Percentiles rank a stretch among this genome's conserved stretches.
phyloP scores from a whole-genome alignment of 2,113 vertebrate species.

The Ochotona princeps region DNA sequence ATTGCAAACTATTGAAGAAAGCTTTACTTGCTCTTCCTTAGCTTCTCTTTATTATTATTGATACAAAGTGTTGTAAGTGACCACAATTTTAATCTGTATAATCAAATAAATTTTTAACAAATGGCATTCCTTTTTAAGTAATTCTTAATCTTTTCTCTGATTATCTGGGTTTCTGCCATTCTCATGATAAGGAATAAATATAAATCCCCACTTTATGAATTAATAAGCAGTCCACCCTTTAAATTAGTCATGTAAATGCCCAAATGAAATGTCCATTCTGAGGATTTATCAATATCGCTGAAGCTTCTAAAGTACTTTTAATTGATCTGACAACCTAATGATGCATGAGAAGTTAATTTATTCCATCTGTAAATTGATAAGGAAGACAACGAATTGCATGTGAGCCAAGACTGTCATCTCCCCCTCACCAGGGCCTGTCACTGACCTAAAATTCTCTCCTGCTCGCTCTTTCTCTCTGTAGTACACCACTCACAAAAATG shows the following conservation, averaged over 20 bases:
- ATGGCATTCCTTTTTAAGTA: slow-evolving; percentile 55
- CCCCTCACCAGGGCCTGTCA: background rate
- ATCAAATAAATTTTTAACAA: slow-evolving; percentile 50
- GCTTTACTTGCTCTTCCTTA: slow-evolving; percentile 47
- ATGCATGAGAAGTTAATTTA: background rate
- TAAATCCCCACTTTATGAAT: slow-evolving; percentile 46
- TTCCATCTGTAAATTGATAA: background rate
- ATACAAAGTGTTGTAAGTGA: slow-evolving; percentile 52
- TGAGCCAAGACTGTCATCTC: background rate
- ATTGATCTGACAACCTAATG: slow-evolving; percentile 12
- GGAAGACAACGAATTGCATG: background rate
- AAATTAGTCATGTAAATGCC: slow-evolving; percentile 32
- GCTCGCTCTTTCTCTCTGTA: too few relatives aligned
- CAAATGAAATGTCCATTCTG: slow-evolving; percentile 16
- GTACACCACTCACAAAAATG: slow-evolving; percentile 1
- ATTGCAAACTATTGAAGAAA: slow-evolving; percentile 54
- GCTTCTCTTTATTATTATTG: slow-evolving; percentile 8
- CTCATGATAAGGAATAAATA: slow-evolving; percentile 51
- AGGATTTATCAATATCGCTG: background rate
- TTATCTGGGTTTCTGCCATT: slow-evolving; percentile 38
- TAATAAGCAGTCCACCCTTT: slow-evolving; percentile 29
- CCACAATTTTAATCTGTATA: slow-evolving; percentile 16
- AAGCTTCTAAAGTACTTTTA: slow-evolving; percentile 37
- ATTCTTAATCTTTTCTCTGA: slow-evolving; percentile 31
- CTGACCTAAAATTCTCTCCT: background rate